Conservation (phyloP, 1,140 invertebrate genomes). For the Ceratina japonica region DNA sequence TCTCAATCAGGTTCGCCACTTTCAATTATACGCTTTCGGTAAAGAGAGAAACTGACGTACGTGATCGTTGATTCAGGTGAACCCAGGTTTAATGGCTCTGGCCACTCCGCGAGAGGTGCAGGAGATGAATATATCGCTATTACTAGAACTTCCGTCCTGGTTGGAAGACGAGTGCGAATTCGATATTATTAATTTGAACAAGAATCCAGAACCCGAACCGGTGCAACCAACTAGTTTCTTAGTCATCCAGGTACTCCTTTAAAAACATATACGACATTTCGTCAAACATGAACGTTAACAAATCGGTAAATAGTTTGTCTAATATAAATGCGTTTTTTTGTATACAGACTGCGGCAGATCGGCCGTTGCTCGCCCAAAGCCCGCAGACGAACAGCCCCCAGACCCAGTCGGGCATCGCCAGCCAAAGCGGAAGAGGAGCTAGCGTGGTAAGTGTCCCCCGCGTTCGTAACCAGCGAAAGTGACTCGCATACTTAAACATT, state of each 20-base stretch:
- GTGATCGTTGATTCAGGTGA: conserved; percentile 81
- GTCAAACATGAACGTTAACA: background rate
- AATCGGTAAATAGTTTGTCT: background rate
- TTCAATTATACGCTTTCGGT: too few relatives aligned
- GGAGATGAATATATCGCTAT: conserved; percentile 96
- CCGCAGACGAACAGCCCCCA: conserved; percentile 82
- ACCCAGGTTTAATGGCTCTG: conserved; percentile 90
- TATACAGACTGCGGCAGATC: conserved; percentile 85
- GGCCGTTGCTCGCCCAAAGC: conserved; percentile 79
- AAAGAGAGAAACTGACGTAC: background rate
- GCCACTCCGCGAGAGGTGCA: conserved; percentile 98
- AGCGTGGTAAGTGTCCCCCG: conserved; percentile 86
- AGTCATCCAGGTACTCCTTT: conserved; percentile 87
- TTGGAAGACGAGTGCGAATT: conserved; percentile 97
- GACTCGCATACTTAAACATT: conserved; percentile 19
- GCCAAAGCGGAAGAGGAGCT: conserved; percentile 91
- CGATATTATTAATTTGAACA: conserved; percentile 93
- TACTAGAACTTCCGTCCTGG: conserved; percentile 94
- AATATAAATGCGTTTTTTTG: background rate
- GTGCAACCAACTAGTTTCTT: conserved; percentile 90
- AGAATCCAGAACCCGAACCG: conserved; percentile 86
- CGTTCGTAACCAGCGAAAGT: background rate
- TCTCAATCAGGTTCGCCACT: conserved; percentile 89
- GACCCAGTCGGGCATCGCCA: conserved; percentile 82
- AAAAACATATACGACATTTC: background rate